phyloP scores from a whole-genome alignment of 2,113 vertebrate species.

The Stigmatopora argus region DNA sequence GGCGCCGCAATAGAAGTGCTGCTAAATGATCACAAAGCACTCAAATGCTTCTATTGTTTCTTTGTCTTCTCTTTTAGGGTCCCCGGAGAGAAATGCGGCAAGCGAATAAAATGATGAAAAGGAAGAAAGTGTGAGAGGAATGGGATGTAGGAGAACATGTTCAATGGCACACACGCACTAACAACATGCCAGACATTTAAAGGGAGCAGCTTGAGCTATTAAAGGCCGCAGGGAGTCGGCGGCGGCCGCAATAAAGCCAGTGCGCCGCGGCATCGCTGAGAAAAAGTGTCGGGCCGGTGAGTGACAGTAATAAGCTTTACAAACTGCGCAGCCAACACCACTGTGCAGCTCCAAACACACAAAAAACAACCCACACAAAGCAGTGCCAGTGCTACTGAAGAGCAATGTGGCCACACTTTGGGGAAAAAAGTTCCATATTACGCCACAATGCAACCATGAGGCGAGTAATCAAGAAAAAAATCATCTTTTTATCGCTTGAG shows the following conservation, averaged over 20 bases:
- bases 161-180: slow-evolving; percentile 12
- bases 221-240: slow-evolving; percentile 32
- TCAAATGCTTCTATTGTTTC: slow-evolving; percentile 2
- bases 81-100: slow-evolving; percentile 29
- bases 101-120: slow-evolving; percentile 42
- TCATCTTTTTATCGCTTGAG: too few relatives aligned
- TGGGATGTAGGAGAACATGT: slow-evolving; percentile 8
- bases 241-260: slow-evolving; percentile 14
- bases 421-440: too few relatives aligned
- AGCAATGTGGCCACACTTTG: too few relatives aligned
- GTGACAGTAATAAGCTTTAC: slow-evolving; percentile 45
- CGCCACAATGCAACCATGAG: too few relatives aligned
- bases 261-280: slow-evolving; percentile 9
- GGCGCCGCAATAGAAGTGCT: neutral
- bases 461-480: too few relatives aligned
- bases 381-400: neutral
- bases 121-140: slow-evolving; percentile 12
- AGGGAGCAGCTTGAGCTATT: slow-evolving; percentile 14
- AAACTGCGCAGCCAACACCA: slow-evolving; percentile 9
- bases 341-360: neutral
- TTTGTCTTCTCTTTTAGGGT: slow-evolving; percentile 22
- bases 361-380: neutral
- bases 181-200: slow-evolving; percentile 8
- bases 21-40: neutral
- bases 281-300: slow-evolving; percentile 27